Evolutionary conservation across 2,888 invertebrate species (phyloP).

Genomic region (Ariolimax columbianus): DNA sequence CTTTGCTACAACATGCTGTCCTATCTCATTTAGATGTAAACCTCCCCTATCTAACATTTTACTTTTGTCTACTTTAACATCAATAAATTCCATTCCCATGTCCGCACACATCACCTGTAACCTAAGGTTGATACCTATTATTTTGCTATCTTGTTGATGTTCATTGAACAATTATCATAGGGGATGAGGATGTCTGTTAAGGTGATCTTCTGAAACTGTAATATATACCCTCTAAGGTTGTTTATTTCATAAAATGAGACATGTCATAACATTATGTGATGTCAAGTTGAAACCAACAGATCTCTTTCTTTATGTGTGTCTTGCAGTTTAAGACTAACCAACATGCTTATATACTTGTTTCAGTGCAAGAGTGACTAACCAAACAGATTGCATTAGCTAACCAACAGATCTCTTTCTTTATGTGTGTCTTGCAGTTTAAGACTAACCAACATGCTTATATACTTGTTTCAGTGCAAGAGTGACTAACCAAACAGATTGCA

Average conservation of each 20-base stretch:
- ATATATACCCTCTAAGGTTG: background rate
- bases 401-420: too few relatives aligned
- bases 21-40: too few relatives aligned
- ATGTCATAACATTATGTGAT: background rate
- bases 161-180: background rate
- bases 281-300: background rate
- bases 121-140: too few relatives aligned
- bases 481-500: constrained; percentile 98
- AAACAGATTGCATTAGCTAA: constrained; percentile 98
- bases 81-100: too few relatives aligned
- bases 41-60: too few relatives aligned
- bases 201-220: background rate
- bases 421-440: too few relatives aligned
- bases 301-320: too few relatives aligned
- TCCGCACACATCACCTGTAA: too few relatives aligned
- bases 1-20: too few relatives aligned
- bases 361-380: constrained; percentile 96
- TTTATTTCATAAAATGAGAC: background rate
- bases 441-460: background rate
- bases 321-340: too few relatives aligned
- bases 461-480: constrained; percentile 88
- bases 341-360: background rate
- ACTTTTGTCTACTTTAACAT: too few relatives aligned
- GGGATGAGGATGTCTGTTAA: too few relatives aligned
- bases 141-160: background rate